Base-by-base conservation (phyloP, 2,888 invertebrate genomes). In the Tigriopus californicus region DNA sequence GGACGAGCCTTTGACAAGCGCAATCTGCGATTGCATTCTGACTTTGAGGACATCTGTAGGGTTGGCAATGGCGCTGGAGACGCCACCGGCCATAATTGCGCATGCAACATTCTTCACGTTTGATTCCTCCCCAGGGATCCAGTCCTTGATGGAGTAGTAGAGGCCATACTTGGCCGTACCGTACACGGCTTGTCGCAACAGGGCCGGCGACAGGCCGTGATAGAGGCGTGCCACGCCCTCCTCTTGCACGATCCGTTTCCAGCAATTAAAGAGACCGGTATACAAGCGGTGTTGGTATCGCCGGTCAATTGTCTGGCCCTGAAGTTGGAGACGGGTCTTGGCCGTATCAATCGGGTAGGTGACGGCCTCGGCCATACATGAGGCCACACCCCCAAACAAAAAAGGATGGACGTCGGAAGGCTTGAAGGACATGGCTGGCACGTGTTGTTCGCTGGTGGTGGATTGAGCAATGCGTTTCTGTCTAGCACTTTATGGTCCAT, bases 311-410 rank as follows among this genome's bases (percentile, higher is more conserved):
- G 63, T 63, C 10, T 65, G 60, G n/a, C 65, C 94, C 73, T 94
- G 94, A 68, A 94, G 80, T 75, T 94, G 92, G 22, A 94, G 78
- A 64, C 92, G 79, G 18, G 91, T 92, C 75, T 94, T 94, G 22
- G 91, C 86, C 40, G 90, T 88, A 72, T 94, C 94, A 66, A 94
- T 85, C n/a, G 92, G 92, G 75, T 92, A 94, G 46, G 92, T 94
- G 65, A 20, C 22, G 46, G 41, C 12, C 70, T 94, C 92, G 60
- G 92, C 92, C 65, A 85, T 81, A 67, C 90, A 87, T 64, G 91
- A 90, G 70, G 92, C 90, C 66, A 90, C 71, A 65, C 92, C 92
- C 71, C 92, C 92, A 76, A 89, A 92, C 67, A 91, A 77, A 75
- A 92, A 94, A 69, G 90, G 90, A 74, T 87, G 80, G 89, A 90